Conservation (phyloP, 2,888 invertebrate species). For the Phaonia tiefii region DNA sequence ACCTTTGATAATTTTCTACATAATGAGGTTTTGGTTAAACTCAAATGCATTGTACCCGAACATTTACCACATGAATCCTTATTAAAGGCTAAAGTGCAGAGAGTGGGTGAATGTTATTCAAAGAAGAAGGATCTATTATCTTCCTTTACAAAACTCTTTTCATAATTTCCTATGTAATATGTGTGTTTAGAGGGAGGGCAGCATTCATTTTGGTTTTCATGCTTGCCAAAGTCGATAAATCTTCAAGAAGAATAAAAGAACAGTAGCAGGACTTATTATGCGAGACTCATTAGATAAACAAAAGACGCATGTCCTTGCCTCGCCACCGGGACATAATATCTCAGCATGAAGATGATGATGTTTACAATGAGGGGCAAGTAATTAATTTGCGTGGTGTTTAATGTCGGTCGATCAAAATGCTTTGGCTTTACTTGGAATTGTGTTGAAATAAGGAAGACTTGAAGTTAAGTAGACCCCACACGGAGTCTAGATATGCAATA, state of each 20-base stretch:
- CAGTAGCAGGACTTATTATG: constrained; percentile 62
- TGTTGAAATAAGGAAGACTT: not conserved
- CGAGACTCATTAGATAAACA: constrained; percentile 63
- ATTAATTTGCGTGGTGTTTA: constrained; percentile 25
- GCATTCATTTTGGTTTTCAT: constrained; percentile 68
- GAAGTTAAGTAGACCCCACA: constrained; percentile 69
- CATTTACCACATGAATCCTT: constrained; percentile 17
- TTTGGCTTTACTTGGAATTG: constrained; percentile 15
- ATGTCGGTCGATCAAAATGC: not conserved
- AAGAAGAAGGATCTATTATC: constrained; percentile 37
- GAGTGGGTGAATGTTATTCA: constrained; percentile 71
- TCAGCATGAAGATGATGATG: not conserved
- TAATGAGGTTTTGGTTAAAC: not conserved
- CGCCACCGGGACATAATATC: not conserved
- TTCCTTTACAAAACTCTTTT: constrained; percentile 46
- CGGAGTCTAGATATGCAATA: constrained; percentile 18
- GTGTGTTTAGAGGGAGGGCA: not conserved
- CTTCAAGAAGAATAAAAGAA: constrained; percentile 68
- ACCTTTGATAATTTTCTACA: constrained; percentile 33
- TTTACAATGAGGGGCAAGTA: not conserved
- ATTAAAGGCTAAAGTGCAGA: constrained; percentile 74
- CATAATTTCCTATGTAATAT: constrained; percentile 34
- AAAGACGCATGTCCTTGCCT: constrained; percentile 17
- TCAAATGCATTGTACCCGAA: not conserved
- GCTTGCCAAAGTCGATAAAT: constrained; percentile 68